These are phyloP conservation scores for Hestina assimilis DNA, from an alignment of 1,140 invertebrate species.

Conservation along the genomic window DNA sequence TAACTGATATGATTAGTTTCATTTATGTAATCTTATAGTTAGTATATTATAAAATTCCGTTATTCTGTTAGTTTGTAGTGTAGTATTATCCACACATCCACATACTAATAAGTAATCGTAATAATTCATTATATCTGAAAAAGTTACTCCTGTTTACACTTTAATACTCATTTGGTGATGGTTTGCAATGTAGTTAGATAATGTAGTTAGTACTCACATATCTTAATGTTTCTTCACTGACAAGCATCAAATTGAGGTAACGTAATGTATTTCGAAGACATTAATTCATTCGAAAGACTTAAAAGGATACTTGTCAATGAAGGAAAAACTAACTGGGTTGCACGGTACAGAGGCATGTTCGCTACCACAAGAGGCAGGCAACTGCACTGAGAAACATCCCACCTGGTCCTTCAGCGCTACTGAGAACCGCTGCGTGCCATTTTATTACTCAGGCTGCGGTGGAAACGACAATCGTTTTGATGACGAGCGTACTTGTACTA, in stretches of 20 bases:
- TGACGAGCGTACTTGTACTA: constrained; percentile 86
- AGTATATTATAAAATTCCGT: too few species aligned
- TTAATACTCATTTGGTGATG: constrained; percentile 5
- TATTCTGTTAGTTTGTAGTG: too few species aligned
- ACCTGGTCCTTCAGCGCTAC: constrained; percentile 92
- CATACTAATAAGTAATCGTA: not conserved
- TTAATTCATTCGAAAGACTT: too few species aligned
- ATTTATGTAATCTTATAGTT: too few species aligned
- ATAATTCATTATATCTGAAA: too few species aligned
- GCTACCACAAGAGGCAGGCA: constrained; percentile 87
- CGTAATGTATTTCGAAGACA: too few species aligned
- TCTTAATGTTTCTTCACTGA: not conserved
- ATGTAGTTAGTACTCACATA: constrained; percentile 7
- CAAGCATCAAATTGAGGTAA: too few species aligned
- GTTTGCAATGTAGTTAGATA: constrained; percentile 1
- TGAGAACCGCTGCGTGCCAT: constrained; percentile 94
- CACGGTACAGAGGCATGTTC: constrained; percentile 85
- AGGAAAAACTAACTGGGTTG: constrained; percentile 27
- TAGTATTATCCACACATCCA: not conserved
- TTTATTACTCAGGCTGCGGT: constrained; percentile 96
- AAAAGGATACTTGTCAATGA: constrained; percentile 8
- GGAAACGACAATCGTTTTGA: constrained; percentile 94
- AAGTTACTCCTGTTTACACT: too few species aligned
- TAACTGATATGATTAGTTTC: too few species aligned
- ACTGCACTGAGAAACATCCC: constrained; percentile 87